Base-by-base conservation (phyloP, 2,797 vertebrate species). In the Tenualosa thibaudeaui region DNA sequence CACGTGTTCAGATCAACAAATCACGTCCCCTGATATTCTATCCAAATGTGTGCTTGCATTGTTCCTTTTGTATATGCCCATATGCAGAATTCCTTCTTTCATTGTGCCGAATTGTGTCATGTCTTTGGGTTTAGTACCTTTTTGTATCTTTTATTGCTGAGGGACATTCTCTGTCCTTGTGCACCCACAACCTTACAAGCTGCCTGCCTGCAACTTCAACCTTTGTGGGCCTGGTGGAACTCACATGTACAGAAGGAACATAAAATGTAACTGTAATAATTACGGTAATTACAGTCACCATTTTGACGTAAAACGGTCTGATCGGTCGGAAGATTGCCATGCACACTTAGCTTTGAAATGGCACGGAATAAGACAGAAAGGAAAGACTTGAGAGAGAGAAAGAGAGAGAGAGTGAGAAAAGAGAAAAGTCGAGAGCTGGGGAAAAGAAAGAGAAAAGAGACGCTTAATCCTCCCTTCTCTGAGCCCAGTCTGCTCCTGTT, bases 221-320 rank as follows among this genome's bases (percentile, higher is more conserved):
- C 37, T 78, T 22, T 78, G 71, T 19, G 10, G 71, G 40, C 71
- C 71, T 78, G 71, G 17, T 43, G 37, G 71, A 37, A 46, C 71
- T 43, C 68, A 24, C 22, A 84, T 9, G 53, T 83, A 56, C 56
- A 56, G 62, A 60, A 87, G 81, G 81, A 78, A 85, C 81, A 81
- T 87, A 84, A 87, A 82, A 84, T 84, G 78, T 85, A 84, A 85
- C 86, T 84, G 62, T 83, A 84, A 87, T 85, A 86, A 86, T 84
- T 54, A 26, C 62, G 31, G 86, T 84, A 81, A 86, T 86, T 84
- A 84, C 53, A 26, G 60, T 60, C 86, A 56, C 85, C 81, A 87
- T 81, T 86, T 86, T 86, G 7, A 85, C 71, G 83, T 82, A 65
- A 89, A 90, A 85, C 81, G 86, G 26, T 78, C 71, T 22, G 40